Conservation (phyloP, 2,888 invertebrate species). For the Bombyx huttoni region DNA sequence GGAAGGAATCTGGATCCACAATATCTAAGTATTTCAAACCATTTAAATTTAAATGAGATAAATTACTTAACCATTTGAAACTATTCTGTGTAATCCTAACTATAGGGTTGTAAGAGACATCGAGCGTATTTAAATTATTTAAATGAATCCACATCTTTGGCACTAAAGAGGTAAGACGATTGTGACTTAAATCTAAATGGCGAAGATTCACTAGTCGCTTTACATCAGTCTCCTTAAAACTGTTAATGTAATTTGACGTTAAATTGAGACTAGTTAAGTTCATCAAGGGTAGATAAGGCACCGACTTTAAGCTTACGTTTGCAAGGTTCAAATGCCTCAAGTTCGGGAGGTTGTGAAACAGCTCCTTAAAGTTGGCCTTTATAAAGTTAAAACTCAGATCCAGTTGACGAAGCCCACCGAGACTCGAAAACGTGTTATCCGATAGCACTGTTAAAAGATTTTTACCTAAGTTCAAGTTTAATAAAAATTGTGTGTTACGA, state of each 20-base stretch:
- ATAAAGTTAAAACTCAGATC: constrained; percentile 86
- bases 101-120: constrained; percentile 87
- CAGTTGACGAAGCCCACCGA: constrained; percentile 82
- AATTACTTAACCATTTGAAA: constrained; percentile 78
- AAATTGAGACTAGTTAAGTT: constrained; percentile 86
- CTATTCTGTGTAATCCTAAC: constrained; percentile 80
- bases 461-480: constrained; percentile 82
- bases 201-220: constrained; percentile 80
- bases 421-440: constrained; percentile 89
- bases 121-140: constrained; percentile 80
- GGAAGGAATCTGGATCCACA: constrained; percentile 82
- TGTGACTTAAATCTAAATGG: constrained; percentile 81
- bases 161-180: constrained; percentile 82
- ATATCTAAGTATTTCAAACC: constrained; percentile 80
- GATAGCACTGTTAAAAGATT: constrained; percentile 89
- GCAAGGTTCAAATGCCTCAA: constrained; percentile 84
- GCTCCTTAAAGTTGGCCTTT: constrained; percentile 88
- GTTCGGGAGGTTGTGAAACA: constrained; percentile 88
- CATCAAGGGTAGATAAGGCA: constrained; percentile 83
- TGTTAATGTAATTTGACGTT: constrained; percentile 82
- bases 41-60: constrained; percentile 82
- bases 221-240: constrained; percentile 79
- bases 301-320: constrained; percentile 81
- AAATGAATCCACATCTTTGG: constrained; percentile 82
- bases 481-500: constrained; percentile 84